Evolutionary conservation across 2,888 invertebrate genomes (phyloP).

Genomic region (Boloria euphrosyne): DNA sequence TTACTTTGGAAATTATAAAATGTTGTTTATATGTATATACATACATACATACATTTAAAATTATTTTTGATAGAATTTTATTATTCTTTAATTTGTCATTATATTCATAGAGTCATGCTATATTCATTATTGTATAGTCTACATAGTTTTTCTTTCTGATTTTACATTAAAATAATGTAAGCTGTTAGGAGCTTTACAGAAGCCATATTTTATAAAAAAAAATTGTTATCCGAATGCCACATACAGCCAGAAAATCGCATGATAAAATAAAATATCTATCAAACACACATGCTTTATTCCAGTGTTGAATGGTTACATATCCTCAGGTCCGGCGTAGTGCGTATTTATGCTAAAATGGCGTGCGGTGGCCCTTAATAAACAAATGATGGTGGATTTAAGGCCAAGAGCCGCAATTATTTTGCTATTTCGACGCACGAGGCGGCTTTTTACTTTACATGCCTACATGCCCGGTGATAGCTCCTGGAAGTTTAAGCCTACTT

Average conservation of each 20-base stretch:
- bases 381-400: conserved; percentile 76
- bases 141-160: too few species aligned
- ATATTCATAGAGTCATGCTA: too few species aligned
- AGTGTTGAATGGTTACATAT: conserved; percentile 20
- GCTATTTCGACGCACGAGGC: conserved; percentile 66
- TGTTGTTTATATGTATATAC: not conserved
- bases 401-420: conserved; percentile 71
- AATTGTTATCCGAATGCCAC: too few species aligned
- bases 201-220: too few species aligned
- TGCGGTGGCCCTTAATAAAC: conserved; percentile 71
- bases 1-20: conserved; percentile 38
- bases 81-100: too few species aligned
- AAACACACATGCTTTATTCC: not conserved
- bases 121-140: too few species aligned
- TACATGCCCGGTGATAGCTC: conserved; percentile 38
- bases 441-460: conserved; percentile 64
- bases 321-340: conserved; percentile 29
- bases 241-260: too few species aligned
- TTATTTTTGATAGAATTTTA: not conserved
- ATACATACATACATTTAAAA: not conserved
- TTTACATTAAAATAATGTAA: too few species aligned
- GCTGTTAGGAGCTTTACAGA: too few species aligned
- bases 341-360: conserved; percentile 73
- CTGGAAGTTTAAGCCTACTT: conserved; percentile 32
- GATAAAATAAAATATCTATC: not conserved